Evolutionary conservation across 2,113 vertebrate species (phyloP).

Genomic region (Chaetura pelagica): DNA sequence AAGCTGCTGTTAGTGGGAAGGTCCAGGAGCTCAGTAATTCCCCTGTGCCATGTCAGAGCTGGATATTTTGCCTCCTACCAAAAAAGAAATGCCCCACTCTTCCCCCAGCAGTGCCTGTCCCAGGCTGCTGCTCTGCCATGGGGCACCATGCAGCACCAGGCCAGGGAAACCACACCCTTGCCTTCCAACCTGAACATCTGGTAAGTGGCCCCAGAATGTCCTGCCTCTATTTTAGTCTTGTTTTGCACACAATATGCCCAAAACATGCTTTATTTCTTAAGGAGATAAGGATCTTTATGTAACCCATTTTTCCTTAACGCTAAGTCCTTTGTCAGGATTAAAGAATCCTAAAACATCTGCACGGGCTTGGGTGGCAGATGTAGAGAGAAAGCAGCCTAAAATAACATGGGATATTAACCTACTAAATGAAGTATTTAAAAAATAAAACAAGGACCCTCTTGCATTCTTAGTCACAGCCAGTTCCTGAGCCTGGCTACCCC

Average conservation of each 20-base stretch:
- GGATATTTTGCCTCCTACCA: not conserved
- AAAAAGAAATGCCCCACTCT: not conserved
- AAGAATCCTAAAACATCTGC: constrained; percentile 76
- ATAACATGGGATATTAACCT: constrained; percentile 61
- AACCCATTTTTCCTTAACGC: constrained; percentile 69
- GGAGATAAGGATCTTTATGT: constrained; percentile 68
- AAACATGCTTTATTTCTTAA: constrained; percentile 47
- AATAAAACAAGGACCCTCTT: not conserved
- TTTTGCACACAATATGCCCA: constrained; percentile 66
- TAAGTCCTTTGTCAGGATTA: constrained; percentile 78
- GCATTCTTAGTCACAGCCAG: not conserved
- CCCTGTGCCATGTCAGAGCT: not conserved
- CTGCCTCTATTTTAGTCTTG: constrained; percentile 64
- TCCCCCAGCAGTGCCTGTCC: not conserved
- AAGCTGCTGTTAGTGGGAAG: not conserved
- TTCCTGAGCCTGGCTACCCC: not conserved
- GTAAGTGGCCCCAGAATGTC: constrained; percentile 60
- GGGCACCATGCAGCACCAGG: not conserved
- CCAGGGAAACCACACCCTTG: not conserved
- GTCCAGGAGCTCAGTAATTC: not conserved
- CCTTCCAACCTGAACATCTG: constrained; percentile 21
- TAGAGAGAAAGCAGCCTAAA: constrained; percentile 42
- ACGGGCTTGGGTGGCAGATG: constrained; percentile 50
- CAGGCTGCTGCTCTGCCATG: not conserved
- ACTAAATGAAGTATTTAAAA: constrained; percentile 46